Percentiles rank a stretch among this genome's conserved stretches.
phyloP scores from a whole-genome alignment of 2,888 invertebrate species.

The Archaeoteleia sp. region DNA sequence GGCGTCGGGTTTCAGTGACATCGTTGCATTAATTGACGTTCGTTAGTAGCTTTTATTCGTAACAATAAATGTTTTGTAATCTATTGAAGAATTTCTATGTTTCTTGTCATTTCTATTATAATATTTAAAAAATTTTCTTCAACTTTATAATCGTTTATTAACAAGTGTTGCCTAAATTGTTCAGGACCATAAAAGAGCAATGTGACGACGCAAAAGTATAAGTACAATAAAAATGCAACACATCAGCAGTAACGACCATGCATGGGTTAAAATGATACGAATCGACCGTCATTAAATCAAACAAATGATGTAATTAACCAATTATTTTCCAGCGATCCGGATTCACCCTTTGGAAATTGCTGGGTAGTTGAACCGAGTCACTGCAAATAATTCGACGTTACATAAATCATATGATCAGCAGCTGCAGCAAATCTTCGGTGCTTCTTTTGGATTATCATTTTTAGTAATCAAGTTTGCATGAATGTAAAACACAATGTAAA shows the following conservation, averaged over 20 bases:
- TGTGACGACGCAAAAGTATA: no score
- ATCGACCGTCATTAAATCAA: constrained; percentile 8
- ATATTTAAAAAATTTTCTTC: no score
- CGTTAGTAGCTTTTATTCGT: not conserved
- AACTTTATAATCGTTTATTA: no score
- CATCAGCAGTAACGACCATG: not conserved
- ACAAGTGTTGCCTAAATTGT: no score
- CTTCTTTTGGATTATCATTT: constrained; percentile 4
- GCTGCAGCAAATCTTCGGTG: constrained; percentile 27
- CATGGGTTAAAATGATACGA: not conserved
- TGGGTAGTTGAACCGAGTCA: constrained; percentile 38
- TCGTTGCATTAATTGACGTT: constrained; percentile 64
- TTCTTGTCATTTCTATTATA: no score
- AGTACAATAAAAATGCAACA: constrained; percentile 10
- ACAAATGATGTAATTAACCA: constrained; percentile 53
- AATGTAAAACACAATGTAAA: no score
- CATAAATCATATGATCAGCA: constrained; percentile 38
- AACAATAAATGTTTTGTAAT: no score
- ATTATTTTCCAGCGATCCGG: constrained; percentile 45
- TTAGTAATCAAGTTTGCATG: no score
- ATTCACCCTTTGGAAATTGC: constrained; percentile 48
- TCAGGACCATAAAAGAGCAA: no score
- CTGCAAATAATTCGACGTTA: constrained; percentile 37
- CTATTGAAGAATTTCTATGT: no score
- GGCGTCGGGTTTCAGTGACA: constrained; percentile 64